These are phyloP conservation scores for Leptogaster cylindrica DNA, from an alignment of 2,888 invertebrate species.

Conservation along the genomic window DNA sequence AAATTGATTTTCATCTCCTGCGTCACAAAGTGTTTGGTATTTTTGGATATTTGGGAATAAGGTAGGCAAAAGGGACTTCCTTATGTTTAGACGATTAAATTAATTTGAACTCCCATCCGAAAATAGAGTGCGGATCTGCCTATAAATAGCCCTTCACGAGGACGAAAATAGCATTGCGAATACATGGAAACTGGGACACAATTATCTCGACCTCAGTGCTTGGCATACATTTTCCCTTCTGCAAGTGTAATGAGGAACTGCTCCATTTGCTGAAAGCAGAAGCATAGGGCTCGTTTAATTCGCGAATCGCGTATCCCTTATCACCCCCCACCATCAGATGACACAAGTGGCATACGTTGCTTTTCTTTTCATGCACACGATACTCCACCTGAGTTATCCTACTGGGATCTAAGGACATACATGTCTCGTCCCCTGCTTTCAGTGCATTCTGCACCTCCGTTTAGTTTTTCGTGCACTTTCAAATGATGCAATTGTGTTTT, in stretches of 20 bases:
- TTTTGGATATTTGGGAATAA: background rate
- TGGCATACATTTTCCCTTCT: slow-evolving; percentile 12
- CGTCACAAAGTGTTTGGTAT: slow-evolving; percentile 10
- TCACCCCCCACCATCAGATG: too few relatives aligned
- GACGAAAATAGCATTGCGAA: slow-evolving; percentile 23
- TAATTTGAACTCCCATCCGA: slow-evolving; percentile 22
- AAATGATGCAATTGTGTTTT: too few relatives aligned
- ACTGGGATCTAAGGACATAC: too few relatives aligned
- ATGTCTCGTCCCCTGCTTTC: too few relatives aligned
- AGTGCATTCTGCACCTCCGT: too few relatives aligned
- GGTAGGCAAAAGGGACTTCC: slow-evolving; percentile 13
- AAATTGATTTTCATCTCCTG: slow-evolving; percentile 25
- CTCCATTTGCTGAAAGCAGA: slow-evolving; percentile 14
- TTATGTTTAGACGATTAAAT: slow-evolving; percentile 14
- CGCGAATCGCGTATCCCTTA: slow-evolving; percentile 10
- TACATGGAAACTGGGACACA: slow-evolving; percentile 33
- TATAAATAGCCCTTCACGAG: slow-evolving; percentile 20
- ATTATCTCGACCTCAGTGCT: slow-evolving; percentile 35
- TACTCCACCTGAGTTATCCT: too few relatives aligned
- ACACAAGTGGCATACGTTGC: too few relatives aligned
- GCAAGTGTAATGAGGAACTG: slow-evolving; percentile 21
- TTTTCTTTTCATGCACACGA: too few relatives aligned
- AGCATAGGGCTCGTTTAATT: background rate
- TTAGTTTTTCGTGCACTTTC: too few relatives aligned
- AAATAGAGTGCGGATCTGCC: slow-evolving; percentile 21